Evolutionary conservation across 2,888 invertebrate species (phyloP).

Genomic region (Aporophyla lueneburgensis): DNA sequence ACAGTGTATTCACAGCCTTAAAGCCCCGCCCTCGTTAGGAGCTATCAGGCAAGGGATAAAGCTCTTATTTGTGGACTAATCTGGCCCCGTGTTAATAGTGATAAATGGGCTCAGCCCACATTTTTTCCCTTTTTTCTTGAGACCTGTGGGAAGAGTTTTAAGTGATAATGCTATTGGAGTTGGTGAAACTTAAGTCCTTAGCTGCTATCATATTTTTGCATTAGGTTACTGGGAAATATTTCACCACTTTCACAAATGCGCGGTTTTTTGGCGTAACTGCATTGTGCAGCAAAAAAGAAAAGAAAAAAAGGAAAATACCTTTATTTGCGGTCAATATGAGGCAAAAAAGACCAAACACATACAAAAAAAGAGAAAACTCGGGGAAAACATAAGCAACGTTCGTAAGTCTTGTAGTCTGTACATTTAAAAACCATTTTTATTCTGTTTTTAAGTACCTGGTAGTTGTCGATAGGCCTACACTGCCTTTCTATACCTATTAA

Average conservation of each 20-base stretch:
- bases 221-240: background rate
- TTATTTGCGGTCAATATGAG: too few species aligned
- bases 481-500: too few species aligned
- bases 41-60: conserved; percentile 70
- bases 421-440: too few species aligned
- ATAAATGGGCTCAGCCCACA: conserved; percentile 68
- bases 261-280: background rate
- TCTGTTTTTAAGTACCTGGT: too few species aligned
- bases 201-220: conserved; percentile 22
- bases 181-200: conserved; percentile 28
- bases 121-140: conserved; percentile 42
- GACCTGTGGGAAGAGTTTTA: conserved; percentile 38
- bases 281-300: background rate
- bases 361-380: too few species aligned
- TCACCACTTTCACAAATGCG: background rate
- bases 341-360: too few species aligned
- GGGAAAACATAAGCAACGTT: background rate
- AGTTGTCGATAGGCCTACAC: too few species aligned
- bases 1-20: conserved; percentile 61
- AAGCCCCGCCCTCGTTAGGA: conserved; percentile 73
- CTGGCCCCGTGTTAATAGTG: conserved; percentile 75
- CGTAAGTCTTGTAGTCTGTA: background rate
- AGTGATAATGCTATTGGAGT: conserved; percentile 39
- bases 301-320: too few species aligned
- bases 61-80: conserved; percentile 78